Conservation (phyloP, 2,888 invertebrate species). For the Bimastos eiseni region DNA sequence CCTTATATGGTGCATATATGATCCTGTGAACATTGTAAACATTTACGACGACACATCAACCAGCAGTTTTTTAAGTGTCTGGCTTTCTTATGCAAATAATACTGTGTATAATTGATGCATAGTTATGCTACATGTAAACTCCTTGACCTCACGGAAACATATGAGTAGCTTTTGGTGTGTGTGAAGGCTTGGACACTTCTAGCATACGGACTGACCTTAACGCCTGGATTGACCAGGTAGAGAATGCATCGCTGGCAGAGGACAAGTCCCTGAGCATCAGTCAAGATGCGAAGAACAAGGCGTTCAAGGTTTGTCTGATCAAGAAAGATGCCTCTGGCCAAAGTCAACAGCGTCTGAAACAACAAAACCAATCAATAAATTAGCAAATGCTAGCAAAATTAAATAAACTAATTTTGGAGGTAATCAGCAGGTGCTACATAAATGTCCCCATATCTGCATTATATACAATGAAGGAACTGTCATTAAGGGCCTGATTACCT, state of each 20-base stretch:
- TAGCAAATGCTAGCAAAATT: neutral
- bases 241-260: conserved; percentile 91
- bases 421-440: neutral
- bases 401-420: neutral
- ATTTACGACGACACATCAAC: neutral
- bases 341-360: conserved; percentile 79
- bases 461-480: neutral
- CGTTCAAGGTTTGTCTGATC: conserved; percentile 93
- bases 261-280: conserved; percentile 85
- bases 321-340: conserved; percentile 91
- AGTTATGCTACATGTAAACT: neutral
- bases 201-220: neutral
- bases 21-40: too few species aligned
- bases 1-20: too few species aligned
- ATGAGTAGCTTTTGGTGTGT: too few species aligned
- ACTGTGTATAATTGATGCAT: neutral
- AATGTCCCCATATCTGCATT: neutral
- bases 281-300: conserved; percentile 94
- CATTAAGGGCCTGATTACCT: neutral
- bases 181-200: too few species aligned
- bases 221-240: conserved; percentile 66
- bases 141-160: neutral
- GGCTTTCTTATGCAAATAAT: neutral
- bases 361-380: neutral
- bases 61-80: too few species aligned